Conservation (phyloP, 2,797 vertebrate species). For the Oceanodroma leucorhoa region DNA sequence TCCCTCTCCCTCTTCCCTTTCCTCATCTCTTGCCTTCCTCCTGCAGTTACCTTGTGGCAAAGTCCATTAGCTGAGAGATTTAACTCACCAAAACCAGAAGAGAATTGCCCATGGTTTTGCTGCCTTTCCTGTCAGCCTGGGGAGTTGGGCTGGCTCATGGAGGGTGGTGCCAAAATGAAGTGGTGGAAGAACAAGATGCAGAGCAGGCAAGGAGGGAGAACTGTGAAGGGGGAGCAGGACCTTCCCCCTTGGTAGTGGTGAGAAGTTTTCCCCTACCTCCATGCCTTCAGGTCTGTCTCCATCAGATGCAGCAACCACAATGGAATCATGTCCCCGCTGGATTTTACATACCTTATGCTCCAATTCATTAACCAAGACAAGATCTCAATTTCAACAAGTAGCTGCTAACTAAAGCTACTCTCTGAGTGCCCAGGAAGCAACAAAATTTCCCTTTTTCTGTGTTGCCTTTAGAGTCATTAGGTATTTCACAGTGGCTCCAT, state of each 20-base stretch:
- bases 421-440: neutral
- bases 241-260: neutral
- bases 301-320: neutral
- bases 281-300: neutral
- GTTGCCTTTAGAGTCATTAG: neutral
- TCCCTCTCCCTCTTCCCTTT: neutral
- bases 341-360: neutral
- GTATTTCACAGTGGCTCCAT: neutral
- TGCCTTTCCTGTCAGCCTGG: neutral
- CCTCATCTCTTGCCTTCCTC: neutral
- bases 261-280: neutral
- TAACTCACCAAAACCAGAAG: neutral
- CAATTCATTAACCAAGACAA: neutral
- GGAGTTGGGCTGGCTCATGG: neutral
- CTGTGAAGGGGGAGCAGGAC: neutral
- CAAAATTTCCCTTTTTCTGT: neutral
- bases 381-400: neutral
- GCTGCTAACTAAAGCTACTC: neutral
- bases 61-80: neutral
- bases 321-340: neutral
- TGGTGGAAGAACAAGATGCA: rapidly evolving
- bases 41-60: neutral
- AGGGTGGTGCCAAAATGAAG: neutral
- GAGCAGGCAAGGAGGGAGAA: neutral
- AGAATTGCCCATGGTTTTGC: neutral